phyloP scores from a whole-genome alignment of 2,797 vertebrate genomes.

The Paedocypris micromegethes region DNA sequence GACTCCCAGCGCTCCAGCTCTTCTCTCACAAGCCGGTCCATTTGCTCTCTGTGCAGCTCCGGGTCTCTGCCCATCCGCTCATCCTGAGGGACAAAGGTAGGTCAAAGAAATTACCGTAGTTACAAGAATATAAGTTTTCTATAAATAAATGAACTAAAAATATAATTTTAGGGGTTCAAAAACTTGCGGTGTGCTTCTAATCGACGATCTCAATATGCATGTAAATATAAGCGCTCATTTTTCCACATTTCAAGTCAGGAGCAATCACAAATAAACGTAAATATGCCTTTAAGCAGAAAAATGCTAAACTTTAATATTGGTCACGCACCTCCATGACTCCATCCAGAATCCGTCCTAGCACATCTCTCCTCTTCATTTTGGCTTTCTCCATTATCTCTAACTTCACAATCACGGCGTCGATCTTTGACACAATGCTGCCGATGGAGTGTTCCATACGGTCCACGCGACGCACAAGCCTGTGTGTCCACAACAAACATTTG shows the following conservation, averaged over 20 bases:
- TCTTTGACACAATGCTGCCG: slow-evolving; percentile 96
- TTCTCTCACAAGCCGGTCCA: slow-evolving; percentile 87
- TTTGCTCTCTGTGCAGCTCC: slow-evolving; percentile 85
- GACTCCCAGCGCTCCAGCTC: slow-evolving; percentile 93
- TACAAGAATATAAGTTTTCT: background rate
- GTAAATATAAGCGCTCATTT: no score
- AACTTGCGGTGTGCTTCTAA: no score
- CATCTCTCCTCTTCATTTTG: slow-evolving; percentile 87
- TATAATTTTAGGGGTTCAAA: no score
- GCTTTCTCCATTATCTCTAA: slow-evolving; percentile 91
- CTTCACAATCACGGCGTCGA: slow-evolving; percentile 94
- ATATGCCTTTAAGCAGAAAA: no score
- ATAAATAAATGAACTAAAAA: no score
- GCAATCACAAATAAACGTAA: no score
- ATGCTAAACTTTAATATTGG: background rate
- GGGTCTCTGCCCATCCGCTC: slow-evolving; percentile 81
- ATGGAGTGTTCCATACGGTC: slow-evolving; percentile 98
- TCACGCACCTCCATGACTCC: slow-evolving; percentile 78
- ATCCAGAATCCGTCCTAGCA: slow-evolving; percentile 83
- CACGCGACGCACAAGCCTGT: slow-evolving; percentile 87
- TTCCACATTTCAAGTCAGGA: no score
- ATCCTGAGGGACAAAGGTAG: slow-evolving; percentile 65
- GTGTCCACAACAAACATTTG: slow-evolving; percentile 14
- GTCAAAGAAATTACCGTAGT: no score
- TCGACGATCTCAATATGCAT: no score